Evolutionary conservation across 2,797 vertebrate species (phyloP), one percentile per base, ranked within the genome.

Genomic region (Catostomus latipinnis): DNA sequence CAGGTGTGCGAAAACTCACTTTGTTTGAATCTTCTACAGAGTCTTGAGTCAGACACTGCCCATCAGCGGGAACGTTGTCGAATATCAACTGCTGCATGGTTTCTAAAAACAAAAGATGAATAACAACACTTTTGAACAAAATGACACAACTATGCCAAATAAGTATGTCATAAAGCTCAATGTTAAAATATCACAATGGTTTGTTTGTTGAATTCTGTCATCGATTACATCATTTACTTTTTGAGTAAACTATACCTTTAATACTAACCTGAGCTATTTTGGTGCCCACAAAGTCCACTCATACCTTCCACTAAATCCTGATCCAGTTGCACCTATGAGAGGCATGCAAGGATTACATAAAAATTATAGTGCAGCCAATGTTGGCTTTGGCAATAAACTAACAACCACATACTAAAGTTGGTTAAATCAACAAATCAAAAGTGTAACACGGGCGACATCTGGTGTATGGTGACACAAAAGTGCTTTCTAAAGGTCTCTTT

Each of bases 251-350:
- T 34, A 34, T 34, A 34, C 34, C 34, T 34, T 34, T 7, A 14
- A 45, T 48, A 74, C 56, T 76, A 82, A 93, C 92, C 88, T 71
- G 49, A 0, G 16, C 18, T 1, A 0, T 58, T 86, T 11, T 43
- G 1, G 53, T 78, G 79, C 34, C 91, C 91, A 90, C 93, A 94
- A 10, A 94, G 84, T 74, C 92, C 93, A 1, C 52, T 84, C 87
- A 91, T 88, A 50, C 81, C 89, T 1, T 66, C 7, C 45, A 79
- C 80, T 53, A 89, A 79, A 48, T 84, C 49, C 50, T 71, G 74
- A 16, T 88, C 86, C 67, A 93, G 66, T 12, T 91, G 85, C 65
- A 94, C 88, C 93, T 94, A 50, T 22, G 71, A 67, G 5, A 48
- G 57, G 46, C 22, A 60, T 34, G 1, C 0, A 45, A 58, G 49